Percentiles rank a stretch among this genome's conserved stretches.
These are phyloP conservation scores for Mormyrops attenuatus DNA, from an alignment of 2,797 vertebrate genomes.

Conservation along the genomic window DNA sequence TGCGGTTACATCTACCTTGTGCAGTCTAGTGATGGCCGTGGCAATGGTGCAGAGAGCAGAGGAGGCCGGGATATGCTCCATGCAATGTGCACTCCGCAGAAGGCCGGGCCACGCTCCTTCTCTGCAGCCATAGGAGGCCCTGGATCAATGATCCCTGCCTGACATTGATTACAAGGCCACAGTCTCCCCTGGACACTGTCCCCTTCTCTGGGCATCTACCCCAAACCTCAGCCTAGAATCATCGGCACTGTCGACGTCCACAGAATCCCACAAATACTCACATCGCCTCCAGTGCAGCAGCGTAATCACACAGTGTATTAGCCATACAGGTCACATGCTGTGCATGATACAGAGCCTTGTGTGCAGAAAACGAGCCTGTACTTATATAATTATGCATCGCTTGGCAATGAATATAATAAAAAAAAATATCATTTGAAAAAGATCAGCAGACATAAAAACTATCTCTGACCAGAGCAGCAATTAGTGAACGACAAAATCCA, in stretches of 20 bases:
- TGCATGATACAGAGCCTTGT: not conserved
- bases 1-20: slow-evolving; percentile 33
- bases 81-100: slow-evolving; percentile 28
- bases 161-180: slow-evolving; percentile 52
- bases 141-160: slow-evolving; percentile 48
- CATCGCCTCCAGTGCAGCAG: not conserved
- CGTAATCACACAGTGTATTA: not conserved
- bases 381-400: not conserved
- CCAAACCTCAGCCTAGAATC: not conserved
- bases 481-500: not conserved
- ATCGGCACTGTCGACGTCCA: not conserved
- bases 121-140: slow-evolving; percentile 22
- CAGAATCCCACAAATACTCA: not conserved
- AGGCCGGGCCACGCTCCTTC: slow-evolving; percentile 24
- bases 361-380: not conserved
- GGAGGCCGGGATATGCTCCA: slow-evolving; percentile 16
- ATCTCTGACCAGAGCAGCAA: not conserved
- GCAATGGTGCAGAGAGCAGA: slow-evolving; percentile 10
- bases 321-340: not conserved
- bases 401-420: not conserved
- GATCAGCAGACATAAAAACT: not conserved
- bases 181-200: slow-evolving; percentile 43
- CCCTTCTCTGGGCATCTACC: not conserved
- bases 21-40: not conserved
- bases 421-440: not conserved